These are phyloP conservation scores for Coreius guichenoti DNA, from an alignment of 2,797 vertebrate genomes.

Conservation along the genomic window DNA sequence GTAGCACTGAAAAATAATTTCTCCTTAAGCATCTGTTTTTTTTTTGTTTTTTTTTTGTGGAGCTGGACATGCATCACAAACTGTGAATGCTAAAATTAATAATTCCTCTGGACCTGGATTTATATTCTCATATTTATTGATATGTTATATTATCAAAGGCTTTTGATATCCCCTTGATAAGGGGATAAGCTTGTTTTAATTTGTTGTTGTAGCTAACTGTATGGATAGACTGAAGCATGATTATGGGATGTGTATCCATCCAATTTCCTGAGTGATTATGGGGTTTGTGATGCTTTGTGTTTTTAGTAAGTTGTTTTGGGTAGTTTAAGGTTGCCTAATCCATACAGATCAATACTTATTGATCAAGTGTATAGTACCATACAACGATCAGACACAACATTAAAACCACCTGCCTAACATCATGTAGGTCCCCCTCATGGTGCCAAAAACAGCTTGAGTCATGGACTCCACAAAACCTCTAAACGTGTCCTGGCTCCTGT, in stretches of 20 bases:
- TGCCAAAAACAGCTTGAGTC: neutral
- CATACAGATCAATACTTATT: neutral
- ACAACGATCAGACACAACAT: neutral
- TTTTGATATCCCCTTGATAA: neutral
- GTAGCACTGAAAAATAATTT: neutral
- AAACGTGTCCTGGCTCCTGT: neutral
- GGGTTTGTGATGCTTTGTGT: neutral
- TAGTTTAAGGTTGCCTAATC: neutral
- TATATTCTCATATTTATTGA: neutral
- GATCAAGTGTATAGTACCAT: neutral
- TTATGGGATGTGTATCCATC: neutral
- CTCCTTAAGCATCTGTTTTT: neutral
- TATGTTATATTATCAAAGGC: neutral
- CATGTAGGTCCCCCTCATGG: no score
- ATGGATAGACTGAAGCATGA: neutral
- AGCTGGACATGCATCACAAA: neutral
- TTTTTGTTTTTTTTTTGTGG: neutral
- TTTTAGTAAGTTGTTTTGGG: neutral
- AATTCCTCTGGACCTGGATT: neutral
- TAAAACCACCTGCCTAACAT: neutral
- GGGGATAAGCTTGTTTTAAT: neutral
- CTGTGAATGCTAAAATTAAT: neutral
- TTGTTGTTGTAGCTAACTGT: neutral
- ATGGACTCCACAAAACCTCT: neutral
- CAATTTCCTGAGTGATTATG: neutral